These are phyloP conservation scores for Rotaria socialis DNA, from an alignment of 2,888 invertebrate species.

Conservation along the genomic window DNA sequence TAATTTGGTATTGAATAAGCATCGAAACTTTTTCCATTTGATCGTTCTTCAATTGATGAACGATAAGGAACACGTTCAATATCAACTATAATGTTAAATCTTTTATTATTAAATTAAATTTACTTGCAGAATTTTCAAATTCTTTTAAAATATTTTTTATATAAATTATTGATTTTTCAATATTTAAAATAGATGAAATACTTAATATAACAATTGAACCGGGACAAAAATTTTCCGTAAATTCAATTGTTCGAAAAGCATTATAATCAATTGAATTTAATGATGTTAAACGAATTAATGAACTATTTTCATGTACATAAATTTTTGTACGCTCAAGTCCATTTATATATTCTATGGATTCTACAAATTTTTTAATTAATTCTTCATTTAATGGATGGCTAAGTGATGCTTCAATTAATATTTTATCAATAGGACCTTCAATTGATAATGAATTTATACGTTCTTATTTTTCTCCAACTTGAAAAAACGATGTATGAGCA, in stretches of 20 bases:
- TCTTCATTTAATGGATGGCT: no score
- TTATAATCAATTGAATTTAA: background rate
- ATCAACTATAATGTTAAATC: slow-evolving; percentile 71
- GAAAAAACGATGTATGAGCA: no score
- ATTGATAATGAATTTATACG: no score
- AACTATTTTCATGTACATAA: slow-evolving; percentile 66
- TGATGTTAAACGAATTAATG: background rate
- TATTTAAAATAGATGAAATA: background rate
- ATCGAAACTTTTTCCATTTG: slow-evolving; percentile 74
- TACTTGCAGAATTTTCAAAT: background rate
- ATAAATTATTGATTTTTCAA: background rate
- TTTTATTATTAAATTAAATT: slow-evolving; percentile 60
- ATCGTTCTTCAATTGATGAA: slow-evolving; percentile 73
- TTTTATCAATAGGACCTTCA: no score
- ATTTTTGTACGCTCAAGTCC: no score
- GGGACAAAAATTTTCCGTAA: background rate
- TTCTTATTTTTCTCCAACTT: no score
- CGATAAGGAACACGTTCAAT: slow-evolving; percentile 79
- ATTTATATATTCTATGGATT: no score
- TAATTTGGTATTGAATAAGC: slow-evolving; percentile 80
- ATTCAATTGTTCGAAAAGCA: background rate
- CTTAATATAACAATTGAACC: background rate
- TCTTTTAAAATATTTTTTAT: background rate
- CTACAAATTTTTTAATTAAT: no score
- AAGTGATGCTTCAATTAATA: no score